Evolutionary conservation across 1,140 invertebrate species (phyloP), one percentile per base, ranked within the genome.

Genomic region (Bombus difficillimus): DNA sequence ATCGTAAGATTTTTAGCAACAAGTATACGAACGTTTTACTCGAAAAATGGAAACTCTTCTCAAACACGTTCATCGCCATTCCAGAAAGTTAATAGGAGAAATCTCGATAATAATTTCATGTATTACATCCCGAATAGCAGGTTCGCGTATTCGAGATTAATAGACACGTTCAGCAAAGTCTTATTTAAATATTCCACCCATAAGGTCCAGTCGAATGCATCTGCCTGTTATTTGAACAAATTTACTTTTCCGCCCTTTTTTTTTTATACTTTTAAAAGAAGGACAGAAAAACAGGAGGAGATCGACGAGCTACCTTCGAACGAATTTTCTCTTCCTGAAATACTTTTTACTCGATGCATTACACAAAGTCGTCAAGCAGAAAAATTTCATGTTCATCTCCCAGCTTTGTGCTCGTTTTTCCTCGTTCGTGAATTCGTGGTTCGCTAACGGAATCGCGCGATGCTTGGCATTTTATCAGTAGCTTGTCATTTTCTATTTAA

Each of bases 401-500:
- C 15, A 39, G 4, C 13, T 25, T 69, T 37, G 8, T n/a, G 5
- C 18, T 77, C 75, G 41, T 18, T 22, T 78, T 32, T 37, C 28
- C 18, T 76, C 22, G 39, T 62, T 72, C 71, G 41, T 1, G n/a
- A 66, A 69, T 78, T 69, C 53, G 43, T n/a, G 13, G 37, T 43
- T 57, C 64, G 41, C 34, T 10, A 73, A 12, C 15, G 15, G 72
- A 76, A 68, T 59, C 41, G 62, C 28, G 32, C 47, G 79, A 69
- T 75, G 75, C 43, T 85, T 85, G 84, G 79, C 84, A 85, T 81
- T 75, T 81, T 81, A 75, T 85, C 79, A 85, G 79, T 85, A 10
- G 13, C 6, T 28, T 39, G 59, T 47, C 78, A 62, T 81, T 74
- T 79, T 66, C 79, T 85, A 81, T 85, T 85, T 81, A 81, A 75